Percentiles rank a stretch among this genome's conserved stretches.
Conservation (phyloP, 2,113 vertebrate genomes). For the Falcunculus frontatus region DNA sequence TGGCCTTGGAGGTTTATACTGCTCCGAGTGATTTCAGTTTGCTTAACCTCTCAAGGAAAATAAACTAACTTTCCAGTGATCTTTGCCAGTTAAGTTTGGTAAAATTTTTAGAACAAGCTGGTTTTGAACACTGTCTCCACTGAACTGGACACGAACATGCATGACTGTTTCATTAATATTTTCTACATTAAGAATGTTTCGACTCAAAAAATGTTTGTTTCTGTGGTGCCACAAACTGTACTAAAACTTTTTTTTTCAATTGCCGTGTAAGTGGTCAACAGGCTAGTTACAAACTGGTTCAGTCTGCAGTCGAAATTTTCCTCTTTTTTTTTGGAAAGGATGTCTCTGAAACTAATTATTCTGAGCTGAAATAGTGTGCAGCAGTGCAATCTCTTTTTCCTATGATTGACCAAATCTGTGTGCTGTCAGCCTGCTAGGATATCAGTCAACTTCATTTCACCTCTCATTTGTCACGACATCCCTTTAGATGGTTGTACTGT, state of each 20-base stretch:
- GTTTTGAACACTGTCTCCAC: background rate
- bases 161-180: background rate
- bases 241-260: background rate
- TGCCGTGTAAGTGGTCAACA: background rate
- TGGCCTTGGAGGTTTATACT: background rate
- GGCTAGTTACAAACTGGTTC: background rate
- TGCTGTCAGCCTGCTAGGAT: background rate
- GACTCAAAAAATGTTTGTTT: background rate
- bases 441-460: background rate
- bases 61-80: background rate
- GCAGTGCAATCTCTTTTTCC: background rate
- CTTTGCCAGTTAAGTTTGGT: background rate
- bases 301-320: background rate
- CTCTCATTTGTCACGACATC: background rate
- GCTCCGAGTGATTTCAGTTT: background rate
- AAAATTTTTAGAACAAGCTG: slow-evolving; percentile 10
- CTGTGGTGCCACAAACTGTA: background rate
- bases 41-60: background rate
- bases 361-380: background rate
- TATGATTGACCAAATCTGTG: background rate
- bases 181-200: background rate
- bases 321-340: background rate
- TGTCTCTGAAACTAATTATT: background rate
- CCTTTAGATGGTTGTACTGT: background rate
- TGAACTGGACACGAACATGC: background rate